Conservation (phyloP, 1,140 invertebrate genomes). For the Drosophila truncata region DNA sequence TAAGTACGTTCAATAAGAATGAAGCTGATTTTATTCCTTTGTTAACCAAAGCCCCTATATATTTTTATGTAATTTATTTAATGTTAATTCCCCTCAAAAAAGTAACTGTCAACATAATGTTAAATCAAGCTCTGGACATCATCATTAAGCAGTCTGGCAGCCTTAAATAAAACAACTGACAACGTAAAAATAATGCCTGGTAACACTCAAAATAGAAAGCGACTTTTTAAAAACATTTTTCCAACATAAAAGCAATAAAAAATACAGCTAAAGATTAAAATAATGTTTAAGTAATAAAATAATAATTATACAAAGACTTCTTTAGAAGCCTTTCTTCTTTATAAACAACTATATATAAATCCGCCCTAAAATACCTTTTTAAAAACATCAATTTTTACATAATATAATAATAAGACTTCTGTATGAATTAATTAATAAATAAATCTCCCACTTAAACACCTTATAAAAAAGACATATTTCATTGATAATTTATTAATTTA, state of each 20-base stretch:
- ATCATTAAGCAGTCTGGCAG: slow-evolving; percentile 12
- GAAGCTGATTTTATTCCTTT: neutral
- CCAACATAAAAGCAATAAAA: no score
- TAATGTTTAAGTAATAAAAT: no score
- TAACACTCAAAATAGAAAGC: neutral
- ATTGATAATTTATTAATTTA: slow-evolving; percentile 76
- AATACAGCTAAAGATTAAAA: no score
- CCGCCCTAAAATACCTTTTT: no score
- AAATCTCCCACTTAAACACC: no score
- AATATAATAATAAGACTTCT: no score
- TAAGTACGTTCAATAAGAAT: neutral
- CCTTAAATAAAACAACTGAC: neutral
- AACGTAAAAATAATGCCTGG: neutral
- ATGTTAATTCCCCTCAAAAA: neutral
- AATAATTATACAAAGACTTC: no score
- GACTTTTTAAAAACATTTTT: neutral
- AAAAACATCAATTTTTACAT: no score
- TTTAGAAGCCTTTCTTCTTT: no score
- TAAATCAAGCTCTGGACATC: neutral
- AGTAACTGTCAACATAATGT: slow-evolving; percentile 1
- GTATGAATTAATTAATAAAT: no score
- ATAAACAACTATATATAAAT: neutral
- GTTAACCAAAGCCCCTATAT: neutral
- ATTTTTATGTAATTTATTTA: neutral
- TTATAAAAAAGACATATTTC: neutral